Evolutionary conservation across 2,113 vertebrate genomes (phyloP).

Genomic region (Lagopus muta): DNA sequence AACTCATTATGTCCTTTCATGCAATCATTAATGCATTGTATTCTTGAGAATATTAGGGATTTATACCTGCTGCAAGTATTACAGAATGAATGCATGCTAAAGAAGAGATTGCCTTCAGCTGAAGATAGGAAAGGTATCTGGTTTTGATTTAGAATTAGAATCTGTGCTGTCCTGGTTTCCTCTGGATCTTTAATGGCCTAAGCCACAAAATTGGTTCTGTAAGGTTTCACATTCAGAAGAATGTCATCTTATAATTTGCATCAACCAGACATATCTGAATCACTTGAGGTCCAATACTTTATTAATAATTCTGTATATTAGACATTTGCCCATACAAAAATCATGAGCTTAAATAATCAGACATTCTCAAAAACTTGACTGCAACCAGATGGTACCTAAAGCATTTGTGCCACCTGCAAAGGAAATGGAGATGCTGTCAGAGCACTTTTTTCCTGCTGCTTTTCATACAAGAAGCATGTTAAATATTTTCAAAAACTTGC

Average conservation of each 20-base stretch:
- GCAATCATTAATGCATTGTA: background rate
- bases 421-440: background rate
- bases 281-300: background rate
- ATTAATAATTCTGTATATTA: background rate
- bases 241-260: background rate
- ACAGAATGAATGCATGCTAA: background rate
- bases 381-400: constrained; percentile 2
- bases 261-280: background rate
- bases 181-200: background rate
- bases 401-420: background rate
- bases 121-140: background rate
- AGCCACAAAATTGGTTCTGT: background rate
- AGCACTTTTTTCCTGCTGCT: background rate
- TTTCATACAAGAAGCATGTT: background rate
- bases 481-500: constrained; percentile 17
- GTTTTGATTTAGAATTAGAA: background rate
- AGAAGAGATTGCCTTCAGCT: background rate
- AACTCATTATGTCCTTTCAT: background rate
- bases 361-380: background rate
- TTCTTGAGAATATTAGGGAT: background rate
- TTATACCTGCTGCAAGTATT: background rate
- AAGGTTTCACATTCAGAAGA: background rate
- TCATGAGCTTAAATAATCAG: background rate
- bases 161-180: background rate
- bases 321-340: background rate